A percentile compares a stretch with the other conserved stretches of the same genome.
These are phyloP conservation scores for Orycteropus afer DNA, from an alignment of 2,113 vertebrate genomes.

Conservation along the genomic window DNA sequence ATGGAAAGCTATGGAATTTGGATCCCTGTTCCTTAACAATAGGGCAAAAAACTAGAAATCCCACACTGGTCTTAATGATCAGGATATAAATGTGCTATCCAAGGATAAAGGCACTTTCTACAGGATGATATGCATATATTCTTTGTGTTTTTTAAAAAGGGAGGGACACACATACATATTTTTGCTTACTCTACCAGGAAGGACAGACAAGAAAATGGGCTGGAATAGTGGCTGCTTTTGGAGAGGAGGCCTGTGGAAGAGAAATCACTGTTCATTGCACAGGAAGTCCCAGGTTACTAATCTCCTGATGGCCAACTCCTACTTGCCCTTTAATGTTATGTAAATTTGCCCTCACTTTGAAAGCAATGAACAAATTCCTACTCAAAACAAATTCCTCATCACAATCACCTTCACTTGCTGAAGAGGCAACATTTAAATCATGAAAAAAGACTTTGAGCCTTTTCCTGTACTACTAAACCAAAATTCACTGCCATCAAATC, in stretches of 20 bases:
- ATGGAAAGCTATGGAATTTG: slow-evolving; percentile 25
- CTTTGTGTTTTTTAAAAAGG: neutral
- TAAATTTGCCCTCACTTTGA: no score
- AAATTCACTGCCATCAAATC: no score
- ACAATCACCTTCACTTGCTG: no score
- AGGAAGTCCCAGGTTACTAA: no score
- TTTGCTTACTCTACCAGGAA: neutral
- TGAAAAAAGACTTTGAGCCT: no score
- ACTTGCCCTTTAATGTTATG: no score
- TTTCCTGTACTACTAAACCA: no score
- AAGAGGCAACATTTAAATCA: no score
- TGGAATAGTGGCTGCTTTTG: neutral
- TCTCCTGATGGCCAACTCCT: no score
- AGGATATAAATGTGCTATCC: neutral
- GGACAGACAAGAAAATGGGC: neutral
- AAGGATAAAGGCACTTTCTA: neutral
- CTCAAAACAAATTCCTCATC: no score
- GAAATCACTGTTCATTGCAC: neutral
- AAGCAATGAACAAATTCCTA: no score
- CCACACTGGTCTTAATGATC: neutral
- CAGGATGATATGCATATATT: neutral
- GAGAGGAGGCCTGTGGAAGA: neutral
- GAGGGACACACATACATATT: neutral
- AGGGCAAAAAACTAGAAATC: neutral
- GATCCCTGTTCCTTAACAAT: neutral